Percentiles rank a stretch among this genome's conserved stretches.
These are phyloP conservation scores for Macropodus opercularis DNA, from an alignment of 2,797 vertebrate species.

Conservation along the genomic window DNA sequence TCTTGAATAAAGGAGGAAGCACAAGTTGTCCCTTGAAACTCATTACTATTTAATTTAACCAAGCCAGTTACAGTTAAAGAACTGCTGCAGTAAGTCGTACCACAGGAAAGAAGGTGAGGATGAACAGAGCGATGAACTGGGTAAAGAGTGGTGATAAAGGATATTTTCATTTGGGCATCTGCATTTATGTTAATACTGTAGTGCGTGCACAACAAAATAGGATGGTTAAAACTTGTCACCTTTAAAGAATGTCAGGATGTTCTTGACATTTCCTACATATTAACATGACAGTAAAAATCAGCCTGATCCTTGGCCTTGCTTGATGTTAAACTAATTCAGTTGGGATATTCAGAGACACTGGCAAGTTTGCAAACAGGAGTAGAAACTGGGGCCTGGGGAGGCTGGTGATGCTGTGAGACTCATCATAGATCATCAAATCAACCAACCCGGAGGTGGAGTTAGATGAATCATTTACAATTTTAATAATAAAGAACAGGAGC, in stretches of 20 bases:
- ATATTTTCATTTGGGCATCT: no score
- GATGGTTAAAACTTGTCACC: not conserved
- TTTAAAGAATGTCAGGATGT: not conserved
- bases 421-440: no score
- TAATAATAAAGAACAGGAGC: not conserved
- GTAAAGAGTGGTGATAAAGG: no score
- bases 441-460: no score
- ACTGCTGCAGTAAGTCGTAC: not conserved
- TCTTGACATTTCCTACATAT: not conserved
- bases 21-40: not conserved
- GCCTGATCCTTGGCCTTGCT: not conserved
- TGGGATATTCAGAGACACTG: no score
- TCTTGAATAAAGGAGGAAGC: not conserved
- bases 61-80: not conserved
- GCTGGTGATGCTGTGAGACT: no score
- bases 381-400: no score
- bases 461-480: conserved; percentile 30
- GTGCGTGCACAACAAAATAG: no score
- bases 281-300: not conserved
- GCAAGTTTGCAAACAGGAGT: no score
- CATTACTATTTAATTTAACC: conserved; percentile 4
- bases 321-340: no score
- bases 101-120: not conserved
- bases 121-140: not conserved
- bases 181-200: no score